A percentile compares a stretch with the other conserved stretches of the same genome.
Conservation (phyloP, 1,140 invertebrate species). For the Philotrypesis tridentata region DNA sequence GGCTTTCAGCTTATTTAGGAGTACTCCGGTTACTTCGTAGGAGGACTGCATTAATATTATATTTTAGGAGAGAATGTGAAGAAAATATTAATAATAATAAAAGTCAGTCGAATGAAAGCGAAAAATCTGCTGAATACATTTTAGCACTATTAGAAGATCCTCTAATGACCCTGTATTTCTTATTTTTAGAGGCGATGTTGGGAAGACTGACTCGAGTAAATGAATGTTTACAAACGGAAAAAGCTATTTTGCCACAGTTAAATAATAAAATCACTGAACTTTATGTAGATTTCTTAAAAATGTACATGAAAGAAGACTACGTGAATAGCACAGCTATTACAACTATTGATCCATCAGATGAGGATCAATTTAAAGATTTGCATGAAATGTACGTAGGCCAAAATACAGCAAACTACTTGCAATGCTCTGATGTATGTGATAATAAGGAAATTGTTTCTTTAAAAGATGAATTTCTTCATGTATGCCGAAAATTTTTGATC, state of each 20-base stretch:
- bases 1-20: background rate
- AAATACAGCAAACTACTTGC: background rate
- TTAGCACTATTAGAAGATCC: background rate
- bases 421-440: too few species aligned
- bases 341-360: background rate
- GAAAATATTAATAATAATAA: background rate
- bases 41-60: background rate
- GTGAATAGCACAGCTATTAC: background rate
- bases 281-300: background rate
- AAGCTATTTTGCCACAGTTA: background rate
- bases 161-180: background rate
- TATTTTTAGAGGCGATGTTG: too few species aligned
- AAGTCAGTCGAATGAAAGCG: background rate
- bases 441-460: background rate
- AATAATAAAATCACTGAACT: background rate
- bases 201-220: background rate
- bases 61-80: background rate
- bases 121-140: background rate
- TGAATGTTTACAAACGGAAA: background rate
- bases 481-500: background rate
- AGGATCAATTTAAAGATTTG: background rate
- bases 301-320: background rate
- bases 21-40: background rate
- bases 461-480: background rate
- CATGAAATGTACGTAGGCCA: background rate